Base-by-base conservation (phyloP, 2,797 vertebrate genomes). In the Rallus crepitans region DNA sequence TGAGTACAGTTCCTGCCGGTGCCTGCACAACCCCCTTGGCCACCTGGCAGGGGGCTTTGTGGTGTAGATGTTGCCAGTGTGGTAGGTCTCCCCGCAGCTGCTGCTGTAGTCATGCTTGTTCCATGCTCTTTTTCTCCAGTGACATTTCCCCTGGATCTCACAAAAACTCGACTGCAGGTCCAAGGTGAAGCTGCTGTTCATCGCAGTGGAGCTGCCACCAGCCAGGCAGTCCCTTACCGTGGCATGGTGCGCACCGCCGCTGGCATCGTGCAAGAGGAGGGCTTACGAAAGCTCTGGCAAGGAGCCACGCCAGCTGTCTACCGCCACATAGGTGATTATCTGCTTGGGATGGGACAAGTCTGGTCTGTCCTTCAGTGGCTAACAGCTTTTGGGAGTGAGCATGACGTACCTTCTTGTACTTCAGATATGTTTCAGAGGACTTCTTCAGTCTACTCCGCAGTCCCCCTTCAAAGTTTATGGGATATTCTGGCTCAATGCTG, bases 61-160 rank as follows among this genome's bases (percentile, higher is more conserved):
- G 77, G 27, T 5, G 8, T 18, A 10, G 48, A 20, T 9, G 7
- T 28, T 37, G 30, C 42, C 6, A 15, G 27, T 1, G 1, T 12
- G 12, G 68, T 24, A 24, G 50, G 31, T 95, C 81, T 89, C 69
- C 50, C 56, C 25, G 5, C 21, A 77, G 84, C 56, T 52, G 18
- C n/a, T 15, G 52, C 40, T 7, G 1, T 25, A 24, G 17, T 94
- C 72, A 77, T 3, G 1, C 35, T 55, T 90, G 42, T 87, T 91
- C 59, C 56, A 53, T 59, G 47, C 30, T 73, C 16, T 94, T 84
- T 88, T 48, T 87, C 40, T 14, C 78, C 95, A 99, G 98, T 98
- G 85, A 99, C 98, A 4, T 99, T 98, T 92, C 99, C 99, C n/a
- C 97, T 99, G 50, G 98, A 99, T 83, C 98, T 99, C 70, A 99